phyloP scores from a whole-genome alignment of 2,888 invertebrate species.

The Digitonthophagus gazella region DNA sequence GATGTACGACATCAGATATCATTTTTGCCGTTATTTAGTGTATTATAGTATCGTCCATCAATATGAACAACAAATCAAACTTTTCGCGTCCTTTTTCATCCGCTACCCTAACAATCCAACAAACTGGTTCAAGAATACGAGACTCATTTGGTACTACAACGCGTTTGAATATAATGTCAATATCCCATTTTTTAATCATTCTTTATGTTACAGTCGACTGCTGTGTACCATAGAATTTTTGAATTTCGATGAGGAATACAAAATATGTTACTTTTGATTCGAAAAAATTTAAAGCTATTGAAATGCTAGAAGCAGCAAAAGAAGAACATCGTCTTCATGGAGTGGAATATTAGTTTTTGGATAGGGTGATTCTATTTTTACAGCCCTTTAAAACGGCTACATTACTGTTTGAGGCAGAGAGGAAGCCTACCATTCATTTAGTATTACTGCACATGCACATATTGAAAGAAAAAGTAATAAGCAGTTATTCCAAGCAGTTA shows the following conservation, averaged over 20 bases:
- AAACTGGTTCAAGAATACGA: no score
- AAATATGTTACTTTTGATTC: constrained; percentile 10
- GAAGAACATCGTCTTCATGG: constrained; percentile 10
- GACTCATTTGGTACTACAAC: no score
- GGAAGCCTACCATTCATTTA: constrained; percentile 9
- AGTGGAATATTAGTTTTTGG: constrained; percentile 1
- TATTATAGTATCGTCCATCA: no score
- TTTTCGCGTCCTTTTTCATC: no score
- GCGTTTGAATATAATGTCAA: background rate
- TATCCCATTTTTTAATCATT: constrained; percentile 11
- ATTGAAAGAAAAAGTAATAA: constrained; percentile 10
- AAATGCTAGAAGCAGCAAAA: constrained; percentile 9
- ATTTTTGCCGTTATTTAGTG: no score
- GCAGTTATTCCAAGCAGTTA: constrained; percentile 4
- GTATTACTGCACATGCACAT: constrained; percentile 7
- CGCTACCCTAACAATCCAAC: no score
- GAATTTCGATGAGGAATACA: background rate
- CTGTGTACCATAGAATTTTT: constrained; percentile 8
- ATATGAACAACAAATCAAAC: no score
- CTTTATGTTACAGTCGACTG: background rate
- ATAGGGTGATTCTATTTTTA: constrained; percentile 7
- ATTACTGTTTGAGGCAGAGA: constrained; percentile 2
- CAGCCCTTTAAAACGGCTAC: constrained; percentile 10
- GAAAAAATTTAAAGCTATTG: constrained; percentile 9
- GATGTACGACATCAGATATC: no score